Percentiles rank a stretch among this genome's conserved stretches.
Evolutionary conservation across 1,140 invertebrate genomes (phyloP).

Genomic region (Rhopalosiphum maidis): DNA sequence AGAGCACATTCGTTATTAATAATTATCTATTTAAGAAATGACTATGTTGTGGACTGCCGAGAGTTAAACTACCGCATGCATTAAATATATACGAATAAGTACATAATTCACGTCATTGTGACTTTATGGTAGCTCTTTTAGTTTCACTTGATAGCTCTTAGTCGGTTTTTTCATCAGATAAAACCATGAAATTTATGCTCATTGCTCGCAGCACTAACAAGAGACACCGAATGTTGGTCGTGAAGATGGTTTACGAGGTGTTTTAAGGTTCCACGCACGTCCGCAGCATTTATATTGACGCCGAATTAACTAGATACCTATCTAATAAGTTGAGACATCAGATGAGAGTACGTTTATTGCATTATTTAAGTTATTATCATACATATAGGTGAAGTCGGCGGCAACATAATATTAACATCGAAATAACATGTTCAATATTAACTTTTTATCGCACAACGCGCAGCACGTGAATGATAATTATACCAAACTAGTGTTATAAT

Average conservation of each 20-base stretch:
- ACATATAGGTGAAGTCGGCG: too few relatives aligned
- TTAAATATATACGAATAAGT: neutral
- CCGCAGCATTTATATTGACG: conserved; percentile 33
- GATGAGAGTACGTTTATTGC: conserved; percentile 21
- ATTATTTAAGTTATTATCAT: conserved; percentile 1
- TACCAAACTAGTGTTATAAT: neutral
- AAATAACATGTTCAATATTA: conserved; percentile 4
- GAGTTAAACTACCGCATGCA: neutral
- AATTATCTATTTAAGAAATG: conserved; percentile 1
- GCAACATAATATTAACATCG: neutral
- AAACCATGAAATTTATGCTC: conserved; percentile 13
- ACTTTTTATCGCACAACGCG: neutral
- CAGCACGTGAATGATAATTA: neutral
- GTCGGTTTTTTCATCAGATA: conserved; percentile 26
- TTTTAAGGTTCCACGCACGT: conserved; percentile 34
- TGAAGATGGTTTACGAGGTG: conserved; percentile 29
- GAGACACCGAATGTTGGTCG: conserved; percentile 13
- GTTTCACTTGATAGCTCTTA: neutral
- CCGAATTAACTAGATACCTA: conserved; percentile 34
- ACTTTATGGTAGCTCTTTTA: neutral
- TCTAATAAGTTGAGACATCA: conserved; percentile 23
- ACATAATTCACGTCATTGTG: conserved; percentile 14
- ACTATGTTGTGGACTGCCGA: neutral
- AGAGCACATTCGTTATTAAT: neutral
- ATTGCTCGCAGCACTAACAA: conserved; percentile 14